Base-by-base conservation (phyloP, 2,113 vertebrate species). In the Circaetus gallicus region DNA sequence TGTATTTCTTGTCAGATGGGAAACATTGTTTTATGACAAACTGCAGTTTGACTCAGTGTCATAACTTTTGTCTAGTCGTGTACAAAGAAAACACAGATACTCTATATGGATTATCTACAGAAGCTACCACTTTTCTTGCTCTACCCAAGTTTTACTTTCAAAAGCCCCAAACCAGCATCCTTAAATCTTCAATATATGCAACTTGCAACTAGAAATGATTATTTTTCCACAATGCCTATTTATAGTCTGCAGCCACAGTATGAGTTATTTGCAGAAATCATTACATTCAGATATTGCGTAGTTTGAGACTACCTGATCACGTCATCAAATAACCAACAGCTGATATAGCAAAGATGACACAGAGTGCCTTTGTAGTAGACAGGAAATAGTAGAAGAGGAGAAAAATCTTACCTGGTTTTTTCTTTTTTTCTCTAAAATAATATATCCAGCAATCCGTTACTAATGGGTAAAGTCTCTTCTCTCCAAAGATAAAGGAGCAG, bases 361-460 rank as follows among this genome's bases (percentile, higher is more conserved):
- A 93, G 45, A 96, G 95, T 34, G 52, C 38, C 81, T 95, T 95
- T 70, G 74, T 4, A 87, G 58, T 28, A 89, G 93, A 94, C 38
- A 97, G 84, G 71, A 95, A 95, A 95, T 3, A 95, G 50, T 2
- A 95, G 58, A 95, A 95, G 70, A 96, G 92, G 81, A 96, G 73
- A 97, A 95, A 95, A 90, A 77, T 95, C 97, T 97, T 97, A 97
- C 97, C 97, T 97, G 89, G 15, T 90, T 84, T 73, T 81, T 89
- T 56, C 21, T 34, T 19, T 38, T 45, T 97, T 93, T 97, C 96
- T 97, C 97, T 97, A 97, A 97, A 97, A 97, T 97, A 97, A 97
- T 97, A 97, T 97, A 97, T 97, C 97, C 97, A 97, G 97, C 97
- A 97, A 97, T 97, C 97, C 96, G 93, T 97, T 97, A 95, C 97